phyloP scores from a whole-genome alignment of 2,888 invertebrate genomes.

The Microctonus brassicae region DNA sequence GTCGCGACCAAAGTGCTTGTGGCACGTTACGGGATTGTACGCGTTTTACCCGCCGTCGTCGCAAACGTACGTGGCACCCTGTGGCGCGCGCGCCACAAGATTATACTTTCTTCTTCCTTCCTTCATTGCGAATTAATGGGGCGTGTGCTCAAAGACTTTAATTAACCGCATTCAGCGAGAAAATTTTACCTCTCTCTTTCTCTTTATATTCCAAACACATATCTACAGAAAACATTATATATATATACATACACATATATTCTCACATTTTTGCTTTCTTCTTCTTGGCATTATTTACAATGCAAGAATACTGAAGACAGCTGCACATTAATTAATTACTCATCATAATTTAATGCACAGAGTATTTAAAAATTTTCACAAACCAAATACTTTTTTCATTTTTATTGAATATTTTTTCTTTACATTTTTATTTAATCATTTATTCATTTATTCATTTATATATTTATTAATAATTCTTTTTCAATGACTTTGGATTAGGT shows the following conservation, averaged over 20 bases:
- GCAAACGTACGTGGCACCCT: slow-evolving; percentile 8
- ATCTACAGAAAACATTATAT: neutral
- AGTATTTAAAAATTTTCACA: neutral
- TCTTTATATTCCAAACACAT: neutral
- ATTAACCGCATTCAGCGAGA: slow-evolving; percentile 26
- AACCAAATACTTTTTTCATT: neutral
- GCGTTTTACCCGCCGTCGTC: neutral
- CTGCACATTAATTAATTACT: slow-evolving; percentile 8
- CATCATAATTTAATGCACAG: neutral
- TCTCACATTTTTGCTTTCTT: neutral
- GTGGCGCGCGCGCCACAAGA: slow-evolving; percentile 1
- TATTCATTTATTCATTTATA: neutral
- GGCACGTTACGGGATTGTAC: neutral
- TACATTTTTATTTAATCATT: no score
- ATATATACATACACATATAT: neutral
- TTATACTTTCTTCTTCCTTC: slow-evolving; percentile 1
- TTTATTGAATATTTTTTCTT: neutral
- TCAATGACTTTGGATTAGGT: neutral
- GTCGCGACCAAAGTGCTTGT: neutral
- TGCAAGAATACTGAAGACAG: neutral
- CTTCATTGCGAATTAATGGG: slow-evolving; percentile 27
- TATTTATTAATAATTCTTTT: neutral
- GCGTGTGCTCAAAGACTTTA: slow-evolving; percentile 23
- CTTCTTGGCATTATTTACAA: neutral
- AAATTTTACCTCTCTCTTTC: slow-evolving; percentile 5